phyloP scores from a whole-genome alignment of 2,113 vertebrate genomes.

The Malurus elegans region DNA sequence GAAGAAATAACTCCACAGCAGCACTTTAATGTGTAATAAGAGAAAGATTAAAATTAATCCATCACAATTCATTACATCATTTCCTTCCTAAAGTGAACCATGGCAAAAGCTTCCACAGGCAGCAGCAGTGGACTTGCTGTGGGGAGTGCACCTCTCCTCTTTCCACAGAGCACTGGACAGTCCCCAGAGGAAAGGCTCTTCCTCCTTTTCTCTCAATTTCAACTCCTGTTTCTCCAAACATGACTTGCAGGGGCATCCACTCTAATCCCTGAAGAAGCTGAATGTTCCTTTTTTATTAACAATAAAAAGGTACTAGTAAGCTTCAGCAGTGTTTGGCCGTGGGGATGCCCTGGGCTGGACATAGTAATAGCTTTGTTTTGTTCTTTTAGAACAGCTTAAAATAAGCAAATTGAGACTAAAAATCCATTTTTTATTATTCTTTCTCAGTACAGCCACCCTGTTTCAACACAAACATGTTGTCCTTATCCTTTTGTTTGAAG shows the following conservation, averaged over 20 bases:
- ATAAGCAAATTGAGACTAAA: neutral
- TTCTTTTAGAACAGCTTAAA: neutral
- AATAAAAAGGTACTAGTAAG: neutral
- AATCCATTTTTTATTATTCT: neutral
- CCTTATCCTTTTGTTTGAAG: neutral
- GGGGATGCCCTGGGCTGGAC: neutral
- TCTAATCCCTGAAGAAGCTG: neutral
- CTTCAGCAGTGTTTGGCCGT: neutral
- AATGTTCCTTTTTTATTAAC: neutral
- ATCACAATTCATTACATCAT: accelerated
- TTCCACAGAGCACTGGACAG: neutral
- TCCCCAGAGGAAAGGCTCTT: neutral
- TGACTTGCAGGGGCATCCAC: neutral
- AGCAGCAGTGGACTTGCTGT: neutral
- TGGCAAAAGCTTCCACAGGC: neutral
- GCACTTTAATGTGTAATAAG: neutral
- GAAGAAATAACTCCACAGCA: neutral
- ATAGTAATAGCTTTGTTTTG: neutral
- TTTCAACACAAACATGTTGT: neutral
- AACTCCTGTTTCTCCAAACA: neutral
- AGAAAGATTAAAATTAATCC: neutral
- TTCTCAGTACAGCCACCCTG: neutral
- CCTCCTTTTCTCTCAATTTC: neutral
- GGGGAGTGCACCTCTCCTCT: neutral
- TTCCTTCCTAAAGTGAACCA: neutral